Evolutionary conservation across 2,797 vertebrate genomes (phyloP), one percentile per base, ranked within the genome.

Genomic region (Ciconia nigra): DNA sequence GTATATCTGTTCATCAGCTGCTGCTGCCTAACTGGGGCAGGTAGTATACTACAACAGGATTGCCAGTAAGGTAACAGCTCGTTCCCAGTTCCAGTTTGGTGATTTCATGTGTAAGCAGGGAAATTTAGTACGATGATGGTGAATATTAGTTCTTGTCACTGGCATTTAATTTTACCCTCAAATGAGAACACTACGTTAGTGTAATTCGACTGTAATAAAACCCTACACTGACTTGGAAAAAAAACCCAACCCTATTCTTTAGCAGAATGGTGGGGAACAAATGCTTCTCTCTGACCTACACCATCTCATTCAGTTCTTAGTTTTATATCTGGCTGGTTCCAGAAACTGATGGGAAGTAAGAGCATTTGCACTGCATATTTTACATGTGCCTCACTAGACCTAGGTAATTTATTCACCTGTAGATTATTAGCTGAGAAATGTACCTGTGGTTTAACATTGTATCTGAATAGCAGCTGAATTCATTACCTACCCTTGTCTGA

Each of bases 391-490:
- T 88, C 63, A 25, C 24, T 47, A 96, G 55, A 58, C 15, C 4
- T 4, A 65, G 21, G 37, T 57, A 39, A 78, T 87, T 74, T 83
- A 42, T 87, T 90, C 49, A 93, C 87, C 78, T 94, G 63, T 73
- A 70, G 74, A 66, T 96, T 87, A 92, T 91, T 94, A 87, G 71
- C 71, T 83, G 89, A 93, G 82, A 96, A 87, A 83, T 49, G 61
- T 77, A 42, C 79, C 85, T 85, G 42, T 87, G 35, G 10, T 61
- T 83, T 87, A 42, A 59, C 19, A 16, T 31, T 74, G 29, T 62
- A 49, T 69, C 62, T 73, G 63, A 80, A 76, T 44, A 92, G 58
- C 91, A 94, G 55, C 44, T 77, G 82, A 80, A 83, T 94, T 62
- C 59, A n/a, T 93, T 82, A 28, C 11, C 39, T 65, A 33, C 15